These are phyloP conservation scores for Scomber colias DNA, from an alignment of 2,113 vertebrate genomes.

Conservation along the genomic window DNA sequence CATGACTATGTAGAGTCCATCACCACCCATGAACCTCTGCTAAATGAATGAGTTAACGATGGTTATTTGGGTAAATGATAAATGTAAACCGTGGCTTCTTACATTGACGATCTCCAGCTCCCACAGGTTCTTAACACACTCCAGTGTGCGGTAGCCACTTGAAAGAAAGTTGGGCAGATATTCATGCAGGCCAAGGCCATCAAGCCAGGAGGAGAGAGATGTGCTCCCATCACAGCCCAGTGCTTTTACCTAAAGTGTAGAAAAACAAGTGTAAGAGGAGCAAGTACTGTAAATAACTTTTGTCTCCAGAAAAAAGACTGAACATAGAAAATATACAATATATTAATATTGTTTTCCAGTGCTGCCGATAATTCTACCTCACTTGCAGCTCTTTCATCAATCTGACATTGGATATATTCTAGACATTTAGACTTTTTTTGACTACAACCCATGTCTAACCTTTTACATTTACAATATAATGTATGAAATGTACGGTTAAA, in stretches of 20 bases:
- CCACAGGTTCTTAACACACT: conserved; percentile 98
- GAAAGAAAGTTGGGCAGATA: conserved; percentile 96
- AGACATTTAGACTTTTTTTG: too few relatives aligned
- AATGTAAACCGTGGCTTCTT: conserved; percentile 69
- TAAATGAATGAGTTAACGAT: too few relatives aligned
- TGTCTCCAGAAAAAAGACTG: not conserved
- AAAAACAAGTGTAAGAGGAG: not conserved
- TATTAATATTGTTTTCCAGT: not conserved
- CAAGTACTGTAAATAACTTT: not conserved
- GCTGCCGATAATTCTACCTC: not conserved
- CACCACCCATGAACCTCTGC: too few relatives aligned
- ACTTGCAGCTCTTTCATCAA: not conserved
- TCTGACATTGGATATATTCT: too few relatives aligned
- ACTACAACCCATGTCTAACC: too few relatives aligned
- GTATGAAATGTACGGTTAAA: too few relatives aligned
- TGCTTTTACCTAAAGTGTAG: conserved; percentile 89
- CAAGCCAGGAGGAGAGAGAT: conserved; percentile 94
- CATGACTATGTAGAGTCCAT: too few relatives aligned
- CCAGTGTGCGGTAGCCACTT: conserved; percentile 95
- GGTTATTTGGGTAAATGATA: not conserved
- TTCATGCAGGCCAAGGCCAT: conserved; percentile 93
- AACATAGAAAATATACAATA: not conserved
- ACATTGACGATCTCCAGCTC: conserved; percentile 98
- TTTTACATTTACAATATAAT: too few relatives aligned
- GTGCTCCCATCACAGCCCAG: conserved; percentile 92